Evolutionary conservation across 2,888 invertebrate species (phyloP), one percentile per base, ranked within the genome.

Genomic region (Oscheius sp.): DNA sequence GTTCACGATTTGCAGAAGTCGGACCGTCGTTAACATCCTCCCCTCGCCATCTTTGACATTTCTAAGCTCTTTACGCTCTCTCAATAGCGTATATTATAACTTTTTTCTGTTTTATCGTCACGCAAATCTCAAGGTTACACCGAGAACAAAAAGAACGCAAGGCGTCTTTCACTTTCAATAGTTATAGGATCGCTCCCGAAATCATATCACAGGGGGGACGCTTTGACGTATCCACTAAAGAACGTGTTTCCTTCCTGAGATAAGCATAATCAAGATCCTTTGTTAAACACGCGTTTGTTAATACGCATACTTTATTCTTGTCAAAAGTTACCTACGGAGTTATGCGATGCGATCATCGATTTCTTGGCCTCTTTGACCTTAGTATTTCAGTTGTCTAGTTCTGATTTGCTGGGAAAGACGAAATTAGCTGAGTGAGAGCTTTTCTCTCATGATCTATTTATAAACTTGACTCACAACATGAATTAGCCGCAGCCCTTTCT

Each of bases 1-100:
- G 68, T 68, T 55, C 68, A 51, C 66, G 32, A 33, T 68, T 63
- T 63, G 63, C 58, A 48, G 63, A 63, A 63, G 63, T 63, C 63
- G 48, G 5, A 63, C 63, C 2, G 48, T 48, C 63, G 10, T 63
- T 63, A 32, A n/a, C 32, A 29, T 63, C 63, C 32, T 48, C 48
- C 47, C 33, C 47, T 58, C 58, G 29, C 9, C 48, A 63, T 63
- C 60, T 35, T 35, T 13, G 53, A 4, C 53, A 13, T 58, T 32
- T 58, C 35, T 58, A 5, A 33, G 5, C 58, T 58, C 2, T 7
- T 21, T 58, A 4, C 42, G n/a, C 35, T n/a, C 58, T 58, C 29
- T 58, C 47, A 47, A 48, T 48, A 47, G 11, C 29, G 11, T 42
- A 62, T 62, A 47, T 63, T 63, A 63, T 37, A 60, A 2, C 3